A percentile compares a stretch with the other conserved stretches of the same genome.
These are phyloP conservation scores for Drosophila monieri DNA, from an alignment of 2,888 invertebrate species.

Conservation along the genomic window DNA sequence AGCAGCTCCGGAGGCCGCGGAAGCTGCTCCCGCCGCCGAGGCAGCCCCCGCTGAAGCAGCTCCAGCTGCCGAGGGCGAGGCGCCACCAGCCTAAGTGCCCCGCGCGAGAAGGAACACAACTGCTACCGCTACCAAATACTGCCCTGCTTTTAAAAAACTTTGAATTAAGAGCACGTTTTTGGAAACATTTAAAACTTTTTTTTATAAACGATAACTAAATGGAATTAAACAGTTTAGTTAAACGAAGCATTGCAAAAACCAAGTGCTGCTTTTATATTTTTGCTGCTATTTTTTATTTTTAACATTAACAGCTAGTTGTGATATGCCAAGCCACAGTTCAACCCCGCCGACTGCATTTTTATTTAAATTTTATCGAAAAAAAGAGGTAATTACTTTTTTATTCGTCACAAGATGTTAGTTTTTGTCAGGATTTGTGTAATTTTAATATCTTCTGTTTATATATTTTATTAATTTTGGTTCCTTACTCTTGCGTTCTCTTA, in stretches of 20 bases:
- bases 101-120: constrained; percentile 45
- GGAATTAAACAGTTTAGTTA: constrained; percentile 52
- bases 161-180: constrained; percentile 50
- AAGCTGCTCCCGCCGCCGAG: constrained; percentile 56
- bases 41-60: constrained; percentile 54
- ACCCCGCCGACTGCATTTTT: constrained; percentile 26
- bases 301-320: constrained; percentile 59
- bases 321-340: constrained; percentile 23
- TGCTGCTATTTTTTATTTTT: constrained; percentile 52
- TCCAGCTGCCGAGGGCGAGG: constrained; percentile 35
- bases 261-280: constrained; percentile 41
- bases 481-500: constrained; percentile 46
- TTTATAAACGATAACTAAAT: constrained; percentile 8
- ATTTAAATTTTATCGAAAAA: constrained; percentile 25
- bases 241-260: constrained; percentile 66
- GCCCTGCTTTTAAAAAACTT: constrained; percentile 64
- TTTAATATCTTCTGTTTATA: constrained; percentile 22
- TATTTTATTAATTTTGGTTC: constrained; percentile 58
- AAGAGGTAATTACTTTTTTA: constrained; percentile 41
- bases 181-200: constrained; percentile 32
- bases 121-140: constrained; percentile 66
- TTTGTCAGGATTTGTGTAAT: constrained; percentile 35
- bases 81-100: constrained; percentile 49
- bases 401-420: constrained; percentile 33
- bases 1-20: constrained; percentile 51